Evolutionary conservation across 2,888 invertebrate genomes (phyloP), one percentile per base, ranked within the genome.

Genomic region (Auanema freiburgensis): DNA sequence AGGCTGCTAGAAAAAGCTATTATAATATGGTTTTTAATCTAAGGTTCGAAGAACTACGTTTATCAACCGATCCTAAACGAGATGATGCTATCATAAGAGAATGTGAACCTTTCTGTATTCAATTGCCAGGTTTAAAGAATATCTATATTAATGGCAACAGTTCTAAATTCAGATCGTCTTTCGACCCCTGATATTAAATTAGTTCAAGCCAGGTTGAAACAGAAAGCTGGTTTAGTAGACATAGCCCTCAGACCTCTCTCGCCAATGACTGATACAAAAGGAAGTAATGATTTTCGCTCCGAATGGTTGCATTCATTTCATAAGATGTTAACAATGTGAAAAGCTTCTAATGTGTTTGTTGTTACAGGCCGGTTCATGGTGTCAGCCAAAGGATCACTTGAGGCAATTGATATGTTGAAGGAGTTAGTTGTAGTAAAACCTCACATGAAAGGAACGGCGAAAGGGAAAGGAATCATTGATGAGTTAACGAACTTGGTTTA

Each of bases 11-110:
- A 2, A 61, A 54, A n/a, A 42, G 71, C 25, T 74, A 69, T 50
- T 69, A 74, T 60, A 71, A 71, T 33, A 56, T 71, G 46, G 50
- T 71, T 42, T 74, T 71, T 65, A 71, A 71, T 51, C 53, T 71
- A 14, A 66, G 74, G 14, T 70, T 74, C 58, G 74, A 74, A 49
- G 74, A 74, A 43, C 65, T 74, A 21, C 74, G 71, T 2, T 57
- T 74, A 12, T 61, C 63, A 4, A 66, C 66, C 0, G 69, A 71
- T 43, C 62, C 65, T 14, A 33, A 33, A 33, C 33, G 33, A 5
- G 56, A 60, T n/a, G 54, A 62, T 21, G 60, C 65, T 1, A 61
- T 65, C 33, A 66, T 69, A 16, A 43, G 71, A n/a, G 73, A 74
- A 52, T 62, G 63, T 24, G 69, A 71, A 49, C 69, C 73, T 33